Evolutionary conservation across 2,797 vertebrate species (phyloP).

Genomic region (Columba guinea): DNA sequence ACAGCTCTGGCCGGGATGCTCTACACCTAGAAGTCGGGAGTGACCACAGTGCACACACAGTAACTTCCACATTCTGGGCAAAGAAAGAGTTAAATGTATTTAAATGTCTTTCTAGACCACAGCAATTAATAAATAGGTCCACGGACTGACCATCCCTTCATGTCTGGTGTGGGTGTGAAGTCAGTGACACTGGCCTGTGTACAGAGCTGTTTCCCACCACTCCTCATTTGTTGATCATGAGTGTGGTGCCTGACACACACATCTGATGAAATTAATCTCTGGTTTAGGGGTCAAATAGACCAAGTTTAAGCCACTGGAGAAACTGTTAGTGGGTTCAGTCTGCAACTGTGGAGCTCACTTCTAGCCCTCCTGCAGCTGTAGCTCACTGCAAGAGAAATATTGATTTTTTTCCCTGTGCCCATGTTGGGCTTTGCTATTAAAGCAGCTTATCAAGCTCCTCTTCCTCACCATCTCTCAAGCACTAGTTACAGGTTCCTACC

Average conservation of each 20-base stretch:
- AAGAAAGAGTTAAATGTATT: neutral
- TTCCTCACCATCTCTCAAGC: neutral
- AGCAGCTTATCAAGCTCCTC: neutral
- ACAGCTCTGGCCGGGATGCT: neutral
- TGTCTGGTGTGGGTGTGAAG: neutral
- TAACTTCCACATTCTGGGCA: neutral
- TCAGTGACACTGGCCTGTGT: accelerated
- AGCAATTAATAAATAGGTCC: neutral
- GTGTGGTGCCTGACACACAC: neutral
- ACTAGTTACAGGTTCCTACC: neutral
- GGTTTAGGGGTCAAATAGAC: neutral
- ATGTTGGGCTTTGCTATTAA: neutral
- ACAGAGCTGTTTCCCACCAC: neutral
- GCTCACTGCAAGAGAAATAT: neutral
- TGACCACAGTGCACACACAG: accelerated
- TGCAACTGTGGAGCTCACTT: neutral
- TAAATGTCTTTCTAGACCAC: neutral
- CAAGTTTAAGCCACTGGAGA: neutral
- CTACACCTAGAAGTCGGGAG: neutral
- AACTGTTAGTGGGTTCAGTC: neutral
- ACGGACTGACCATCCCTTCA: neutral
- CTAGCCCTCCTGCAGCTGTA: neutral
- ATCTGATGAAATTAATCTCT: neutral
- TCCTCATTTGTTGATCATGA: neutral
- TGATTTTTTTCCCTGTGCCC: neutral